These are phyloP conservation scores for Atta texana DNA, from an alignment of 1,140 invertebrate genomes.

Conservation along the genomic window DNA sequence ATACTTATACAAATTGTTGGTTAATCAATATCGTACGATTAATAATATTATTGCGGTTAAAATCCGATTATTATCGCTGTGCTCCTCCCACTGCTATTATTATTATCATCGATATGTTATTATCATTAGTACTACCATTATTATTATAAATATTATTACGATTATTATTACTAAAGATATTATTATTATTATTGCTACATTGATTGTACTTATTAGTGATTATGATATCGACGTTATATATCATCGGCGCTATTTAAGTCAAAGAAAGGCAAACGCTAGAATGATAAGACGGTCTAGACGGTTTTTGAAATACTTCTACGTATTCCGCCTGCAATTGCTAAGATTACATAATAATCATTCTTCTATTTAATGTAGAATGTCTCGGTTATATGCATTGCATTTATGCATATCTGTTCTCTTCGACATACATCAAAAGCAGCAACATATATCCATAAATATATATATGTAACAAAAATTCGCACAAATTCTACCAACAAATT, in stretches of 20 bases:
- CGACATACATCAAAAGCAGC: slow-evolving; percentile 59
- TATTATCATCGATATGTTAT: slow-evolving; percentile 60
- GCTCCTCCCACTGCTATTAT: slow-evolving; percentile 35
- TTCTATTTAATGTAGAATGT: slow-evolving; percentile 81
- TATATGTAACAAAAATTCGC: slow-evolving; percentile 21
- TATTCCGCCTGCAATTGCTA: slow-evolving; percentile 74
- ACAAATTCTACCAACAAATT: neutral
- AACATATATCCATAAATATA: slow-evolving; percentile 66
- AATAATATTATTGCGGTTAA: slow-evolving; percentile 55
- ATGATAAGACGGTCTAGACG: slow-evolving; percentile 27
- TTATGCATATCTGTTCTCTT: slow-evolving; percentile 67
- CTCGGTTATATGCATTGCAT: slow-evolving; percentile 69
- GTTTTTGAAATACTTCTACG: slow-evolving; percentile 59
- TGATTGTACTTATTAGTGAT: slow-evolving; percentile 59
- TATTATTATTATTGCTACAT: slow-evolving; percentile 65
- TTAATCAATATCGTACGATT: slow-evolving; percentile 69
- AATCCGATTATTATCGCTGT: slow-evolving; percentile 50
- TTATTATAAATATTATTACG: slow-evolving; percentile 69
- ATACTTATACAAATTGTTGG: slow-evolving; percentile 74
- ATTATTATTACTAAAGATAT: slow-evolving; percentile 65
- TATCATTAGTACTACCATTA: slow-evolving; percentile 50
- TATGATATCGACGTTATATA: slow-evolving; percentile 46
- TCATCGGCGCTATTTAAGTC: slow-evolving; percentile 48
- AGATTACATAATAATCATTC: slow-evolving; percentile 74
- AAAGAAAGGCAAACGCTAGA: slow-evolving; percentile 42